Evolutionary conservation across 1,140 invertebrate genomes (phyloP), one percentile per base, ranked within the genome.

Genomic region (Macrobrachium rosenbergii): DNA sequence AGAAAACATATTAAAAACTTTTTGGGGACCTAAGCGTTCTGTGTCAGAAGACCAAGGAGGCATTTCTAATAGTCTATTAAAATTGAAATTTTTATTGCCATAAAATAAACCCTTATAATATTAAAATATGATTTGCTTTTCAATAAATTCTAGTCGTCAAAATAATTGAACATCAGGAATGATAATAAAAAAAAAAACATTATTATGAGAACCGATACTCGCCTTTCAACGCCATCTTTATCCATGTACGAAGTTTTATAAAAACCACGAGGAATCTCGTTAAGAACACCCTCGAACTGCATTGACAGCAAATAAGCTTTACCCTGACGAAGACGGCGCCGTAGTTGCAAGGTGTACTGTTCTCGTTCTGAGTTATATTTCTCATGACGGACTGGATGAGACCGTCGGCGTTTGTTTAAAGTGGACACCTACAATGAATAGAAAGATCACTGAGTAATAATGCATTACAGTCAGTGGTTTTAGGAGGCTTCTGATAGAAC

Each of bases 301-400:
- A 73, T 73, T 5, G 19, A 16, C 14, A 73, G 23, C 3, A 73
- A 43, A 23, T 73, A 73, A 16, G 69, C 69, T 73, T 73, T 73
- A n/a, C 69, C 69, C 69, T 23, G 69, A 12, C 23, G 69, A 28
- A 73, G 69, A 2, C 69, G 69, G 14, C 69, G 23, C 5, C 23
- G 69, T 17, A 73, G 69, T 28, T 73, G 69, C 69, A 73, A 12
- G 5, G 69, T 73, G 23, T 73, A 73, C 69, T 73, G 69, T 43
- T 73, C 23, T 28, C 21, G 69, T 11, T 5, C 23, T 3, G 3
- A 5, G 12, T 73, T n/a, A 23, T 73, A 73, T 43, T 37, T 16
- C 69, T 73, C 19, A 5, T 28, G 69, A 23, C 69, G 69, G 7
- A 73, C 2, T 6, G 21, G 69, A 28, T 73, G 43, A 73, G 52